Percentiles rank a stretch among this genome's conserved stretches.
phyloP scores from a whole-genome alignment of 1,140 invertebrate genomes.

The Melanaphis sacchari region DNA sequence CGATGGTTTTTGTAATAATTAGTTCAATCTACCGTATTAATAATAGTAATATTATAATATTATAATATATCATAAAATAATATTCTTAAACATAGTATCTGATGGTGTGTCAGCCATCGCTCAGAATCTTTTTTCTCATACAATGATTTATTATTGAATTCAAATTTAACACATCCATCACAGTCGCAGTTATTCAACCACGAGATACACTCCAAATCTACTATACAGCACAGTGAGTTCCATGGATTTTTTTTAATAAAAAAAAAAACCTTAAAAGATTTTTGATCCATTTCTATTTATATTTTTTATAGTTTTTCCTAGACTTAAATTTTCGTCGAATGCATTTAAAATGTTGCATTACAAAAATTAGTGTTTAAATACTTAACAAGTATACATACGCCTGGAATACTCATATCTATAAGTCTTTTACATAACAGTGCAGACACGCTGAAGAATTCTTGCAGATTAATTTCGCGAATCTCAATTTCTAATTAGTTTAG shows the following conservation, averaged over 20 bases:
- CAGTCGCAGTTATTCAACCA: no score
- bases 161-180: no score
- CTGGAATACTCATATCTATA: not conserved
- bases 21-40: no score
- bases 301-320: not conserved
- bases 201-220: no score
- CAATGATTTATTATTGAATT: no score
- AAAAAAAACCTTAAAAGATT: not conserved
- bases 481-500: slow-evolving; percentile 2
- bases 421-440: not conserved
- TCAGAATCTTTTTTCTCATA: no score
- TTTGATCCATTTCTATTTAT: not conserved
- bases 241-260: not conserved
- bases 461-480: not conserved
- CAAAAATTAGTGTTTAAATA: not conserved
- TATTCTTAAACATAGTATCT: no score
- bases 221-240: no score
- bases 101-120: no score
- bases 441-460: not conserved
- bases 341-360: not conserved
- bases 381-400: not conserved
- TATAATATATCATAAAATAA: no score
- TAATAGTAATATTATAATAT: no score
- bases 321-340: not conserved
- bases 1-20: no score